Evolutionary conservation across 2,113 vertebrate genomes (phyloP).

Genomic region (Nyctereutes procyonoides): DNA sequence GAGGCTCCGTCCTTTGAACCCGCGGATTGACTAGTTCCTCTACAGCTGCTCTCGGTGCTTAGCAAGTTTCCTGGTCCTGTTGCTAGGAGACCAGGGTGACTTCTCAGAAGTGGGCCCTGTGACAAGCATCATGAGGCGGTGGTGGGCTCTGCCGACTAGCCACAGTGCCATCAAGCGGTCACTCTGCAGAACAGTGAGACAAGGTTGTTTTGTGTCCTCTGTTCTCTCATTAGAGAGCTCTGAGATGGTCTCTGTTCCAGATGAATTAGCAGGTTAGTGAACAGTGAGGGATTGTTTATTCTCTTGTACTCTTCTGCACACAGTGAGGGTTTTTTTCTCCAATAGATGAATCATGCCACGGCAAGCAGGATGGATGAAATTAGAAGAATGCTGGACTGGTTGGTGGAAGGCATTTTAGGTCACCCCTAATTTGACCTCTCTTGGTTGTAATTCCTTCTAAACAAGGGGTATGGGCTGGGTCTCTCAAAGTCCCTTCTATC

Average conservation of each 20-base stretch:
- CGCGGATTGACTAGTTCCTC: conserved; percentile 51
- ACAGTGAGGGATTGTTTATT: background rate
- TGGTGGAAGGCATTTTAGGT: background rate
- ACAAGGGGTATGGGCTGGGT: background rate
- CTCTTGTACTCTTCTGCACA: background rate
- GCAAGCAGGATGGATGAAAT: background rate
- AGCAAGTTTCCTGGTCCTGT: conserved; percentile 20
- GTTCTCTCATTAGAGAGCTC: background rate
- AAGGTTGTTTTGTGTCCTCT: background rate
- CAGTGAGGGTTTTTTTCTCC: background rate
- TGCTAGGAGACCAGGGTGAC: conserved; percentile 60
- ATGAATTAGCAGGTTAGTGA: background rate
- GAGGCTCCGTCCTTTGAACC: conserved; percentile 52
- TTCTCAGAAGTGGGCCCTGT: background rate
- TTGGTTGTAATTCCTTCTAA: background rate
- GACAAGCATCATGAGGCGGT: background rate
- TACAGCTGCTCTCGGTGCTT: conserved; percentile 47
- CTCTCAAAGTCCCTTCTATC: background rate
- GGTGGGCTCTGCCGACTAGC: background rate
- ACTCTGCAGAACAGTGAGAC: background rate
- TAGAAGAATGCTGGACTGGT: background rate
- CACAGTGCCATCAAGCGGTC: conserved; percentile 68
- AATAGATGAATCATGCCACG: background rate
- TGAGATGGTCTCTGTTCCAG: background rate
- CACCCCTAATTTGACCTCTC: background rate